Evolutionary conservation across 2,888 invertebrate genomes (phyloP), one percentile per base, ranked within the genome.

Genomic region (Monochamus alternatus): DNA sequence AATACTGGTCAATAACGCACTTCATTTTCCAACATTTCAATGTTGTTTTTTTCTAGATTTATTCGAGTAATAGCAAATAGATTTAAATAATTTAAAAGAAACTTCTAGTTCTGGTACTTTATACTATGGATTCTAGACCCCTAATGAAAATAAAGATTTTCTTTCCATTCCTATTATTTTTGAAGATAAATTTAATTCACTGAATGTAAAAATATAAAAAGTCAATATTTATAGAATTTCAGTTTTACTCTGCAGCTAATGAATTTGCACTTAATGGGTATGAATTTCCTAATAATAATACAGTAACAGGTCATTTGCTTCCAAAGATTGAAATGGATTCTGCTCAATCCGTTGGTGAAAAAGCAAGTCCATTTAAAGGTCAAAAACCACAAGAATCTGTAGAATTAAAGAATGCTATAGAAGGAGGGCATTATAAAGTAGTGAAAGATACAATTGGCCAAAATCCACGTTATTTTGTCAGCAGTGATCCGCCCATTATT

Each of bases 401-500:
- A 51, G 90, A 92, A 59, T 92, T 98, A 71, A 91, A 96, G 51
- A 95, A 94, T 87, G 88, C 92, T 0, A 96, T 96, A 74, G 97
- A 97, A 88, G 90, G 89, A 5, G 96, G 96, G 0, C 91, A 95
- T 80, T 85, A 92, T 9, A 89, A 90, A 43, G 89, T 89, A 0
- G 94, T 96, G 0, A 90, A 91, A 58, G 91, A 90, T 43, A 90
- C 91, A 1, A 92, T 96, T 95, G 95, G 95, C n/a, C 93, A 94
- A 75, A 98, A 98, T 91, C 98, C 98, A 0, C 90, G 97, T 58
- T 96, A 93, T 87, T 90, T 96, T 60, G 94, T 97, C 81, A 95
- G 96, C 87, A 95, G 94, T 83, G 98, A 98, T 88, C 96, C 97
- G 10, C 98, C 98, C 1, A 92, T 96, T 3, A 96, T 97, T 82